Base-by-base conservation (phyloP, 1,140 invertebrate species). In the Oreohelix idahoensis region DNA sequence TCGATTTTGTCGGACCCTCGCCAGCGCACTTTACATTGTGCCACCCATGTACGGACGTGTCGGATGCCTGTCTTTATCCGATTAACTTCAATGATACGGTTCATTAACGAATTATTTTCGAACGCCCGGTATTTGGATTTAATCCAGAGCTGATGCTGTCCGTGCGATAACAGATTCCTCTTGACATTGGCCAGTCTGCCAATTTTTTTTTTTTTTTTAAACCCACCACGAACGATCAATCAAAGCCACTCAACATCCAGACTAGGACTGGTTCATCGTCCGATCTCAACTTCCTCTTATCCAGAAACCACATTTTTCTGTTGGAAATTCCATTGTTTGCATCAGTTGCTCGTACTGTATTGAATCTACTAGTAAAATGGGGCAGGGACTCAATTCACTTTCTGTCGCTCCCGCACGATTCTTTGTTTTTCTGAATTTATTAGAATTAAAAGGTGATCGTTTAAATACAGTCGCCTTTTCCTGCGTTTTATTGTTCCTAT, bases 261-360 rank as follows among this genome's bases (percentile, higher is more conserved):
- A n/a, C 74, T 1, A 76, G n/a, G 45, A 35, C 74, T 76, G 26
- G n/a, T n/a, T 76, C 74, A 11, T 39, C 42, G n/a, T n/a, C n/a
- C 4, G 1, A 2, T 5, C n/a, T n/a, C n/a, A n/a, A n/a, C 42
- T 5, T 58, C 51, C 17, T 66, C 1, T 66, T 23, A n/a, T n/a
- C n/a, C n/a, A n/a, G n/a, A 8, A 15, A 15, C 5, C 8, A 32
- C n/a, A n/a, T n/a, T n/a, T 35, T 66, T n/a, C 5, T 29, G 63
- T 66, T 32, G 8, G 4, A 8, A 32, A n/a, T n/a, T 8, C 8
- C n/a, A 2, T 66, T n/a, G 63, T 5, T 32, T 10, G 11, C 17
- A 5, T n/a, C n/a, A 1, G 1, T 17, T 4, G n/a, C 10, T n/a
- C n/a, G n/a, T n/a, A n/a, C n/a, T n/a, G n/a, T n/a, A n/a, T n/a